Base-by-base conservation (phyloP, 1,140 invertebrate genomes). In the Brachionus plicatilis region DNA sequence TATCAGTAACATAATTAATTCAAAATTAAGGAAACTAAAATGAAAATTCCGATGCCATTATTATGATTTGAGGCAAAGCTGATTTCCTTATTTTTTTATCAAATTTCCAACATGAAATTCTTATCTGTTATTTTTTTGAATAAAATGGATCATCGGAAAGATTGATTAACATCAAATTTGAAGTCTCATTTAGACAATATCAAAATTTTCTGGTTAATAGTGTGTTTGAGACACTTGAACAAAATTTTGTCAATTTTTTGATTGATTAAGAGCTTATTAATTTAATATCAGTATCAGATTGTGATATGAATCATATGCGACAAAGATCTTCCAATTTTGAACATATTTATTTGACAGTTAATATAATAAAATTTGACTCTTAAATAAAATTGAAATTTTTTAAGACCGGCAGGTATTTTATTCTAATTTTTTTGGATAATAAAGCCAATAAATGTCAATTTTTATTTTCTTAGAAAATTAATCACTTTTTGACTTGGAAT, bases 201-300 rank as follows among this genome's bases (percentile, higher is more conserved):
- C 20, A 68, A 68, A 68, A 68, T n/a, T 24, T 65, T 65, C 56
- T 65, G 56, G 56, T 24, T 68, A 68, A 41, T 68, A 24, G 9
- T 68, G 9, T 68, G 66, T 68, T 68, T 41, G 24, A 68, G 66
- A 68, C 66, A 68, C 66, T 60, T 60, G 53, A 60, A 60, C 20
- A 33, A 20, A 41, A 17, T 41, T 68, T 72, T 72, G 37, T 72
- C 68, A 72, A 72, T 43, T 43, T 43, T 72, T 41, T 72, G 68
- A 72, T 72, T 72, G 29, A 72, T 72, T 72, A 72, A 72, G 68
- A 72, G 68, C 68, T 72, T 72, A 43, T 72, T 72, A 20, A 72
- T 20, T 72, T 41, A 41, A 43, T 72, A 72, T 72, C 68, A 41
- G 17, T 43, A 72, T 43, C 33, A 43, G 68, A 43, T 41, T 72